Base-by-base conservation (phyloP, 2,888 invertebrate genomes). In the Saturnia pavonia region DNA sequence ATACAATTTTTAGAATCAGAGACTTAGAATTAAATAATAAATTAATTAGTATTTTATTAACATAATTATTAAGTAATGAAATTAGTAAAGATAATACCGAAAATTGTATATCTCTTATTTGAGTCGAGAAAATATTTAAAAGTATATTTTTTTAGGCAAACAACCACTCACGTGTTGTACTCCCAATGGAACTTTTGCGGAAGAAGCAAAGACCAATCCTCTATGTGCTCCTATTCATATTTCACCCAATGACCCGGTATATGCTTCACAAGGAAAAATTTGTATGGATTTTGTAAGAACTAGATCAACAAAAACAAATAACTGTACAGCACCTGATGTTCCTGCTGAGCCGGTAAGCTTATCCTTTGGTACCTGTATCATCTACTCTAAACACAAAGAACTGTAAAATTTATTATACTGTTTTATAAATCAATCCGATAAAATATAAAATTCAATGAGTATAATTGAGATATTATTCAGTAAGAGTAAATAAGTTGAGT, bases 231-330 rank as follows among this genome's bases (percentile, higher is more conserved):
- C 75, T n/a, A 75, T 78, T 42, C 12, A 19, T 0, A 69, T 76
- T 69, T 75, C 74, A 11, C 1, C 40, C 7, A 19, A 71, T 27
- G 78, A 78, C 66, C 72, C 77, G 0, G 71, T 68, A 0, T 71
- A 72, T 27, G 67, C 22, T 1, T 69, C 72, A 12, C 66, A 68
- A 70, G 73, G 73, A 1, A 72, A 43, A 12, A 67, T 65, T 16
- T 78, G 78, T 57, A 71, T 74, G 40, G 68, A 76, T 57, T 74
- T 76, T 22, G 63, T 48, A 9, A 72, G 77, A 48, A 75, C 75
- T 16, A 42, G 48, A 63, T 69, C 72, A 11, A 72, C 72, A 25
- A 73, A 34, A 14, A 25, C 12, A 12, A 67, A 65, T 27, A 60
- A 67, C 12, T 72, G 70, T 45, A 68, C 68, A 22, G 8, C 22